phyloP scores from a whole-genome alignment of 2,888 invertebrate genomes.

The Rotaria magnacalcarata region DNA sequence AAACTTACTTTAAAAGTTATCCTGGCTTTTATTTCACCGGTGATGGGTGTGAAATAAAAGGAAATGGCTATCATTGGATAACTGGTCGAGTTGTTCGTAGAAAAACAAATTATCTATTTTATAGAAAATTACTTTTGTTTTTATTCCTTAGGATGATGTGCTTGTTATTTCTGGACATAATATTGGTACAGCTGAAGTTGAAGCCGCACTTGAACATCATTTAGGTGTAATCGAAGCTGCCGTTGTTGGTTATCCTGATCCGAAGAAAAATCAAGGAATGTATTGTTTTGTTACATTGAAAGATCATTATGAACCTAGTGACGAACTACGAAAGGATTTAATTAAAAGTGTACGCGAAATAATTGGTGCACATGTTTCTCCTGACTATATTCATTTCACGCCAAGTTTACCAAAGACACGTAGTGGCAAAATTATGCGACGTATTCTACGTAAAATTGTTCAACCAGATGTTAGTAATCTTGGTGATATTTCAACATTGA shows the following conservation, averaged over 20 bases:
- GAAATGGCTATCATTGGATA: constrained; percentile 90
- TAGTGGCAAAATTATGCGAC: constrained; percentile 63
- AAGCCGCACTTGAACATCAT: constrained; percentile 42
- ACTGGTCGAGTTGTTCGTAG: constrained; percentile 66
- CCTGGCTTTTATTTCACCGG: constrained; percentile 86
- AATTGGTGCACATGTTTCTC: constrained; percentile 61
- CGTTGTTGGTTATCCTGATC: constrained; percentile 47
- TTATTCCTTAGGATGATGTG: constrained; percentile 37
- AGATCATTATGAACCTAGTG: neutral
- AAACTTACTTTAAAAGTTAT: constrained; percentile 40
- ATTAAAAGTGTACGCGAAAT: constrained; percentile 49
- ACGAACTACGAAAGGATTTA: neutral
- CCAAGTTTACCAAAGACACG: constrained; percentile 61
- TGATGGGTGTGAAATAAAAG: constrained; percentile 72
- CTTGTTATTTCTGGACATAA: constrained; percentile 46
- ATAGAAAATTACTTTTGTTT: neutral
- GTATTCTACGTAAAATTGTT: constrained; percentile 62
- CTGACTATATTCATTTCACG: constrained; percentile 52
- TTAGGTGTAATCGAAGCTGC: constrained; percentile 44
- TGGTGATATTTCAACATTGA: constrained; percentile 57
- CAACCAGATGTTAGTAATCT: constrained; percentile 54
- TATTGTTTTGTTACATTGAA: constrained; percentile 37
- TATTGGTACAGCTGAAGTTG: constrained; percentile 47
- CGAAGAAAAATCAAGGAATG: constrained; percentile 41
- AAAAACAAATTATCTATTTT: neutral